Percentiles rank a stretch among this genome's conserved stretches.
These are phyloP conservation scores for Ectropis crepuscularia DNA, from an alignment of 2,888 invertebrate species.

Conservation along the genomic window DNA sequence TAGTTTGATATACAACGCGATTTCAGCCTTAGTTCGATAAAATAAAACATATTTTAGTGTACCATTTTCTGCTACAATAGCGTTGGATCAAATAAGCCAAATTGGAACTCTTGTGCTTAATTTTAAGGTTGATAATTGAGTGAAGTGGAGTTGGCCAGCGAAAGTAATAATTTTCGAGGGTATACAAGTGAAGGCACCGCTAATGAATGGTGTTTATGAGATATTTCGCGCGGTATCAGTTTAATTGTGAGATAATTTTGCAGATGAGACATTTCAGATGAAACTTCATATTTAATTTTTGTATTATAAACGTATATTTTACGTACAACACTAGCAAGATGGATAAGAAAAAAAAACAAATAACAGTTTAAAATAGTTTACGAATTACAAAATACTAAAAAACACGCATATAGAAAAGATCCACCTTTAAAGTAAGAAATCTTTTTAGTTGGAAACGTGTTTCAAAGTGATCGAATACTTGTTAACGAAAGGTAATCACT, in stretches of 20 bases:
- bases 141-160: constrained; percentile 3
- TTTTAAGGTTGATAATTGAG: constrained; percentile 9
- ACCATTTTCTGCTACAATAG: neutral
- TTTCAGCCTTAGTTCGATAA: constrained; percentile 13
- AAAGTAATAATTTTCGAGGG: constrained; percentile 29
- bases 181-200: constrained; percentile 20
- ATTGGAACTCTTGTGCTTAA: constrained; percentile 2
- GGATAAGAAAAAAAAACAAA: too few species aligned
- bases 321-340: too few species aligned
- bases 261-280: constrained; percentile 1
- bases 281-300: neutral
- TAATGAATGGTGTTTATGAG: constrained; percentile 38
- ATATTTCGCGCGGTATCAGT: constrained; percentile 29
- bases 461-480: too few species aligned
- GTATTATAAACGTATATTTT: too few species aligned
- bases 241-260: constrained; percentile 12
- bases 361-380: too few species aligned
- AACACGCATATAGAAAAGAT: too few species aligned
- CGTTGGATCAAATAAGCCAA: neutral
- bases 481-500: too few species aligned
- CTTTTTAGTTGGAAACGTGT: too few species aligned
- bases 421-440: too few species aligned
- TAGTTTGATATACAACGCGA: constrained; percentile 6
- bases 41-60: constrained; percentile 10
- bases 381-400: too few species aligned